Conservation (phyloP, 2,113 vertebrate genomes). For the Nibea coibor region DNA sequence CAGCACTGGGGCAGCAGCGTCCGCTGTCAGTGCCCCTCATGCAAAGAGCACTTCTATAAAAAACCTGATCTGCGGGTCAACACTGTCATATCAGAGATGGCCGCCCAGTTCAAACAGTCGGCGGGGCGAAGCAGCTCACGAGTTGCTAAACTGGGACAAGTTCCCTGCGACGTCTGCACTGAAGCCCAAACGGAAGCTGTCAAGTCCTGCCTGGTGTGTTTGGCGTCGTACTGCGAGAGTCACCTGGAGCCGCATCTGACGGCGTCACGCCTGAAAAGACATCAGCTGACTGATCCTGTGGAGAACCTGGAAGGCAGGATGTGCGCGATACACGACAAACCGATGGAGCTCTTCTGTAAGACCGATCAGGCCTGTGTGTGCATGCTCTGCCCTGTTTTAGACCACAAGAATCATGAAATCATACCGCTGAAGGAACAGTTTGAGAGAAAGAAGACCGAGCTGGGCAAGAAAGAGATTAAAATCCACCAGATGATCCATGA, state of each 20-base stretch:
- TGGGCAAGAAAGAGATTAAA: not conserved
- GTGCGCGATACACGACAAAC: slow-evolving; percentile 7
- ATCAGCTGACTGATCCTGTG: not conserved
- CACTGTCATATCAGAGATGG: not conserved
- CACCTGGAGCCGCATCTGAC: slow-evolving; percentile 13
- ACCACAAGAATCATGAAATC: slow-evolving; percentile 16
- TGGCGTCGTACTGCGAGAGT: slow-evolving; percentile 23
- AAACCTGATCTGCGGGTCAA: not conserved
- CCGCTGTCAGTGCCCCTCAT: not conserved
- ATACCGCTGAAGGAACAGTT: not conserved
- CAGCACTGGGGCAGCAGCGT: not conserved
- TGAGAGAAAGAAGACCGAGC: not conserved
- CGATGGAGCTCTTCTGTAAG: slow-evolving; percentile 37
- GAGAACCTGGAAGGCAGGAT: slow-evolving; percentile 22
- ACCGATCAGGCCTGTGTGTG: slow-evolving; percentile 13
- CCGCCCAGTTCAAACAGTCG: not conserved
- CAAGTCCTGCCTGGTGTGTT: slow-evolving; percentile 22
- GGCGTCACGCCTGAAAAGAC: not conserved
- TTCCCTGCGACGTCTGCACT: slow-evolving; percentile 13
- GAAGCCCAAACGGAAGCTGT: not conserved
- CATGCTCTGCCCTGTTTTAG: slow-evolving; percentile 8
- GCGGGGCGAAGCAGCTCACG: not conserved
- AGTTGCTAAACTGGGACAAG: not conserved
- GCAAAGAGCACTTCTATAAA: not conserved
- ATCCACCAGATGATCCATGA: slow-evolving; percentile 3